Conservation (phyloP, 2,113 vertebrate genomes). For the Ictalurus furcatus region DNA sequence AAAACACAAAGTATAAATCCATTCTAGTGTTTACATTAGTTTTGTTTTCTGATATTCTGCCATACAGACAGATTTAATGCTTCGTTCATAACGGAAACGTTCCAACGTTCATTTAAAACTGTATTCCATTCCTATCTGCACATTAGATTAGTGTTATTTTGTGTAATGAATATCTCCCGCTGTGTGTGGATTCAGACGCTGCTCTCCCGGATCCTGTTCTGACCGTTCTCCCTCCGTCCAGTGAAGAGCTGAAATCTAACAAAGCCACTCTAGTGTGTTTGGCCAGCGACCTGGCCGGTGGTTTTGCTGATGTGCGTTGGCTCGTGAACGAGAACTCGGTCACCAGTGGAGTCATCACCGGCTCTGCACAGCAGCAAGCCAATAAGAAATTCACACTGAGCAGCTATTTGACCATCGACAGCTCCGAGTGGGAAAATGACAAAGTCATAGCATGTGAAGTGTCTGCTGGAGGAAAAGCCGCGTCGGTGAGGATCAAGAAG, state of each 20-base stretch:
- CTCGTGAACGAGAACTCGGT: slow-evolving; percentile 44
- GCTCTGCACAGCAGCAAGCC: slow-evolving; percentile 55
- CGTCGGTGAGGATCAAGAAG: slow-evolving; percentile 12
- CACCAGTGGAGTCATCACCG: slow-evolving; percentile 62
- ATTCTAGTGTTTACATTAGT: neutral
- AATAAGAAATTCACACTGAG: slow-evolving; percentile 12
- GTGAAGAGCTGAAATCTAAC: slow-evolving; percentile 58
- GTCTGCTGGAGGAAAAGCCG: slow-evolving; percentile 18
- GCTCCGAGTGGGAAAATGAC: neutral
- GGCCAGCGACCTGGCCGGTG: slow-evolving; percentile 55
- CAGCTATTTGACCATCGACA: slow-evolving; percentile 17
- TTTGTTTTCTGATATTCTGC: neutral
- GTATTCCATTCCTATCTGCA: neutral
- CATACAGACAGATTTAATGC: neutral
- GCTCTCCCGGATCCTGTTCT: slow-evolving; percentile 60
- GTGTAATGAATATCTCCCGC: neutral
- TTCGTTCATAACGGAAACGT: neutral
- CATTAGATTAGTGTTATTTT: neutral
- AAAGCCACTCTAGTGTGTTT: slow-evolving; percentile 66
- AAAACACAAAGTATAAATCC: no score
- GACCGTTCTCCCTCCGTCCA: slow-evolving; percentile 66
- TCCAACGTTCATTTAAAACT: neutral
- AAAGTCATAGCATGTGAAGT: slow-evolving; percentile 15
- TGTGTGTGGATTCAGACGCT: slow-evolving; percentile 54
- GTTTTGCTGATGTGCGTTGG: slow-evolving; percentile 37